Conservation (phyloP, 2,888 invertebrate genomes). For the Drosophila mettleri region DNA sequence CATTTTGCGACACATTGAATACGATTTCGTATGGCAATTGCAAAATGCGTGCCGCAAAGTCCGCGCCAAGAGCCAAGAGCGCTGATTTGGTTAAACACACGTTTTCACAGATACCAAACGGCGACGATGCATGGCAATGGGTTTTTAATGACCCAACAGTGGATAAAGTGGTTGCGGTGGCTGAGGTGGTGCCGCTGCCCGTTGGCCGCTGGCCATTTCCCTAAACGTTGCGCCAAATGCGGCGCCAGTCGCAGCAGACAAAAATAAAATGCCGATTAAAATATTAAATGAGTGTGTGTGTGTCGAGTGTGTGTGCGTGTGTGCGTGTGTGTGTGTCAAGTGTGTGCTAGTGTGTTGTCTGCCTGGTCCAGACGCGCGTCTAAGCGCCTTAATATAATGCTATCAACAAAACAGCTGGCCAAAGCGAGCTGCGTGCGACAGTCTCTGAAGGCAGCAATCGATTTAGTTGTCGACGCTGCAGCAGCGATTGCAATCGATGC, state of each 20-base stretch:
- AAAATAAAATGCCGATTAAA: slow-evolving; percentile 76
- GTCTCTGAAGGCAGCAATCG: slow-evolving; percentile 47
- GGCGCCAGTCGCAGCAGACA: slow-evolving; percentile 62
- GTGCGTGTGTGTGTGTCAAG: slow-evolving; percentile 14
- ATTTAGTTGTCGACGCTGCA: slow-evolving; percentile 53
- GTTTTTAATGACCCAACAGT: slow-evolving; percentile 48
- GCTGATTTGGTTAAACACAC: slow-evolving; percentile 50
- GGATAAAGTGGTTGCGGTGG: slow-evolving; percentile 15
- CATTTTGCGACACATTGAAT: slow-evolving; percentile 65
- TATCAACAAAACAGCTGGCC: slow-evolving; percentile 63
- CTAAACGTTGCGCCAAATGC: slow-evolving; percentile 71
- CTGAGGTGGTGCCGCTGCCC: not conserved
- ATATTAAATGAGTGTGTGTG: slow-evolving; percentile 57
- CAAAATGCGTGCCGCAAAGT: slow-evolving; percentile 71
- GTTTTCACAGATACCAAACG: slow-evolving; percentile 41
- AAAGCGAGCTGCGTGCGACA: slow-evolving; percentile 45
- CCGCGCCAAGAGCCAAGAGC: slow-evolving; percentile 40
- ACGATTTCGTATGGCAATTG: slow-evolving; percentile 58
- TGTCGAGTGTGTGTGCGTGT: slow-evolving; percentile 11
- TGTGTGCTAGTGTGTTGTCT: slow-evolving; percentile 17
- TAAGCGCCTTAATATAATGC: slow-evolving; percentile 78
- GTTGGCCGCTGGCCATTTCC: slow-evolving; percentile 51
- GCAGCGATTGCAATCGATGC: slow-evolving; percentile 46
- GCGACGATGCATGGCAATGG: slow-evolving; percentile 38
- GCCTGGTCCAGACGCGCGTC: slow-evolving; percentile 46